These are phyloP conservation scores for Chaetophractus vellerosus DNA, from an alignment of 2,797 vertebrate genomes.

Conservation along the genomic window DNA sequence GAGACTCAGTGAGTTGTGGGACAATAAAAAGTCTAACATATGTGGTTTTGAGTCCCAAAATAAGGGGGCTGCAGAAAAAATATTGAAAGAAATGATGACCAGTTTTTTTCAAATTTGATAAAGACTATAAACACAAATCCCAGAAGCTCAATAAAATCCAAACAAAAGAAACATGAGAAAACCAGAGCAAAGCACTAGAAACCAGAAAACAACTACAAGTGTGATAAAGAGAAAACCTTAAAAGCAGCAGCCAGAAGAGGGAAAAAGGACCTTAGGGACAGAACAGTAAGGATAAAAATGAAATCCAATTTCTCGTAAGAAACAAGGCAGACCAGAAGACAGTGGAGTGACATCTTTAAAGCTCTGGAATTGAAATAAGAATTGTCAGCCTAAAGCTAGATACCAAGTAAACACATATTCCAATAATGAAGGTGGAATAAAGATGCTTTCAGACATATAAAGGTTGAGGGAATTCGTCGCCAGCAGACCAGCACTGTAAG, in stretches of 20 bases:
- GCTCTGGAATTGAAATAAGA: neutral
- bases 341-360: neutral
- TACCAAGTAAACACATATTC: neutral
- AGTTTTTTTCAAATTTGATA: neutral
- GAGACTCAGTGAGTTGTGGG: too few species aligned
- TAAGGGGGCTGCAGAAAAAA: too few species aligned
- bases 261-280: too few species aligned
- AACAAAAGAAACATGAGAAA: neutral
- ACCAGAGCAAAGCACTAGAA: neutral
- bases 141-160: neutral
- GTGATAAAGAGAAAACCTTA: neutral
- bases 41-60: too few species aligned
- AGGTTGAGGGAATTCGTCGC: accelerated
- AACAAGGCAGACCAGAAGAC: neutral
- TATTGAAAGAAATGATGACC: too few species aligned
- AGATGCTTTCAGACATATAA: too few species aligned
- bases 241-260: neutral
- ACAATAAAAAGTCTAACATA: too few species aligned
- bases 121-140: neutral
- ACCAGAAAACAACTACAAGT: neutral
- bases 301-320: neutral
- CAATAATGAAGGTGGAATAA: neutral
- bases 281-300: too few species aligned
- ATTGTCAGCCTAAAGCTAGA: neutral
- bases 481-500: too few species aligned